Percentiles rank a stretch among this genome's conserved stretches.
phyloP scores from a whole-genome alignment of 2,888 invertebrate species.

The Meloe dianella region DNA sequence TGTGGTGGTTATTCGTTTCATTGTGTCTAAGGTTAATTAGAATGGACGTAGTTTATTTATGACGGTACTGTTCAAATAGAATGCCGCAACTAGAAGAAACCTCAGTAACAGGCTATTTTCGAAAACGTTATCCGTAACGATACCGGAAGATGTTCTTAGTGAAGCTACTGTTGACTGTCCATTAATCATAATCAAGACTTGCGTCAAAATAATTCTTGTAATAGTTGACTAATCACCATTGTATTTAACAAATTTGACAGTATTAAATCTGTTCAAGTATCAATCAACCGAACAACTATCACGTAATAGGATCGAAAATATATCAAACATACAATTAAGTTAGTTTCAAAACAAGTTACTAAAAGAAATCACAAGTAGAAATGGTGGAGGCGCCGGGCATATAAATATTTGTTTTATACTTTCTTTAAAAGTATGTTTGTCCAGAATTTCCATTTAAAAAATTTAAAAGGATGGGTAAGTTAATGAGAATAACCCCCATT shows the following conservation, averaged over 20 bases:
- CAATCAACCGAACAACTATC: background rate
- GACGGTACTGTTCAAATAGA: conserved; percentile 24
- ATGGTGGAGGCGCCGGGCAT: background rate
- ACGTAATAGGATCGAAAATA: background rate
- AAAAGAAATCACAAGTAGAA: no score
- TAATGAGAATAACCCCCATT: conserved; percentile 4
- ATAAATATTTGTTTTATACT: background rate
- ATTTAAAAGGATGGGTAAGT: background rate
- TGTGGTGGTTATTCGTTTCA: conserved; percentile 16
- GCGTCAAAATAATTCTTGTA: conserved; percentile 16
- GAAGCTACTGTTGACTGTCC: conserved; percentile 10
- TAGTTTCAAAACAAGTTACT: no score
- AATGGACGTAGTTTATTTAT: conserved; percentile 20
- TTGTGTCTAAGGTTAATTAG: conserved; percentile 20
- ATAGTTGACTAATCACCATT: conserved; percentile 18
- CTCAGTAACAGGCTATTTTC: background rate
- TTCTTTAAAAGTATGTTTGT: background rate
- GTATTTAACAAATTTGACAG: conserved; percentile 31
- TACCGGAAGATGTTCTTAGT: background rate
- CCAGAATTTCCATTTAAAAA: background rate
- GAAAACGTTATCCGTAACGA: background rate
- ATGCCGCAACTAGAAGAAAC: conserved; percentile 14
- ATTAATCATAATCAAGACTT: conserved; percentile 24
- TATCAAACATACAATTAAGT: background rate
- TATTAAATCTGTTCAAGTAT: conserved; percentile 9